A percentile compares a stretch with the other conserved stretches of the same genome.
Evolutionary conservation across 2,113 vertebrate genomes (phyloP).

Genomic region (Lontra canadensis): DNA sequence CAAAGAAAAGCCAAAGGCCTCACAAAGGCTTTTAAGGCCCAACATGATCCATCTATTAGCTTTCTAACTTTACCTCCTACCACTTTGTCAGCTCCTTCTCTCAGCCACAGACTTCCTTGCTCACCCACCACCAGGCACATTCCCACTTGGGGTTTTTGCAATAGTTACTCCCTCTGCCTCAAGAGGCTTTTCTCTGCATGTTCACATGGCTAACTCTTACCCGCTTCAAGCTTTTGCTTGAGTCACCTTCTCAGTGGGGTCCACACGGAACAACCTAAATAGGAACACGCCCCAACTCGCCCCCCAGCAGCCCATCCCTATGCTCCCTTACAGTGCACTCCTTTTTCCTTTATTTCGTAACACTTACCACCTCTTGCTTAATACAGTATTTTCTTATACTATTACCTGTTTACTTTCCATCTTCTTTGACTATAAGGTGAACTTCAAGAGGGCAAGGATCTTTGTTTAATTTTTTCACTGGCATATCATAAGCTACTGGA

Average conservation of each 20-base stretch:
- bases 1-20: not conserved
- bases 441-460: not conserved
- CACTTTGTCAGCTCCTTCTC: not conserved
- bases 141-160: not conserved
- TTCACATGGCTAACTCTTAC: not conserved
- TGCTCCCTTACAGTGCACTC: too few species aligned
- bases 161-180: not conserved
- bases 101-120: not conserved
- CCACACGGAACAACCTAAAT: not conserved
- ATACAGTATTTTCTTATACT: not conserved
- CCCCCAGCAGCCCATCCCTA: not conserved
- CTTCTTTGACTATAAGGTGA: not conserved
- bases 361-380: too few species aligned
- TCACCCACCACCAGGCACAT: not conserved
- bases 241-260: not conserved
- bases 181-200: not conserved
- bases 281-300: not conserved
- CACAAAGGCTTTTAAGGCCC: not conserved
- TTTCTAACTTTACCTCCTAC: not conserved
- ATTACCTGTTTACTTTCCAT: not conserved
- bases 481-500: not conserved
- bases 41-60: not conserved
- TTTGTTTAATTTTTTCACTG: not conserved
- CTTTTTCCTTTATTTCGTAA: not conserved
- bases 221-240: not conserved